Conservation (phyloP, 2,797 vertebrate species). For the Sebastes wilsoni region DNA sequence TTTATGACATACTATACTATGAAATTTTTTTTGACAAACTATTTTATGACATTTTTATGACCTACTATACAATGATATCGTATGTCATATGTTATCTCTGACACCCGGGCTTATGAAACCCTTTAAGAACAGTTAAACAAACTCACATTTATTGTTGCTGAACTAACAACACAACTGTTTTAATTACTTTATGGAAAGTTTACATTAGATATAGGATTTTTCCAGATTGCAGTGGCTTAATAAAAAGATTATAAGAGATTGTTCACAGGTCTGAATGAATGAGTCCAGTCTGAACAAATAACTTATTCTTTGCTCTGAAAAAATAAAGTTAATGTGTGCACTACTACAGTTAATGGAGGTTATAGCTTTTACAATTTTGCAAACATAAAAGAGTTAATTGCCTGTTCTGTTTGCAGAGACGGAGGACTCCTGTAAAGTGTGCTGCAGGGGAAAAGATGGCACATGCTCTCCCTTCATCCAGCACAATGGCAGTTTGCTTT, state of each 20-base stretch:
- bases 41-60: no score
- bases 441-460: conserved; percentile 85
- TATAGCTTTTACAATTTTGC: neutral
- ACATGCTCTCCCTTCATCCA: conserved; percentile 84
- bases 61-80: no score
- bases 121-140: no score
- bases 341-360: no score
- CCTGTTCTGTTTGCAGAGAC: conserved; percentile 83
- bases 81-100: no score
- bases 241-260: neutral
- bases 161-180: neutral
- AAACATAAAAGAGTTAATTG: neutral
- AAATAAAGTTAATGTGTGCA: neutral
- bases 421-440: conserved; percentile 95
- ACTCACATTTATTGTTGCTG: neutral
- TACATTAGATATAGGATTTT: neutral
- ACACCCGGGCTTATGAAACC: no score
- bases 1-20: no score
- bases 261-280: neutral
- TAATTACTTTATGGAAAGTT: no score
- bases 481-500: conserved; percentile 77
- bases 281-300: neutral
- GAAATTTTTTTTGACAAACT: neutral
- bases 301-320: neutral
- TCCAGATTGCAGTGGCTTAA: neutral